Base-by-base conservation (phyloP, 2,888 invertebrate genomes). In the Caradrina clavipalpis region DNA sequence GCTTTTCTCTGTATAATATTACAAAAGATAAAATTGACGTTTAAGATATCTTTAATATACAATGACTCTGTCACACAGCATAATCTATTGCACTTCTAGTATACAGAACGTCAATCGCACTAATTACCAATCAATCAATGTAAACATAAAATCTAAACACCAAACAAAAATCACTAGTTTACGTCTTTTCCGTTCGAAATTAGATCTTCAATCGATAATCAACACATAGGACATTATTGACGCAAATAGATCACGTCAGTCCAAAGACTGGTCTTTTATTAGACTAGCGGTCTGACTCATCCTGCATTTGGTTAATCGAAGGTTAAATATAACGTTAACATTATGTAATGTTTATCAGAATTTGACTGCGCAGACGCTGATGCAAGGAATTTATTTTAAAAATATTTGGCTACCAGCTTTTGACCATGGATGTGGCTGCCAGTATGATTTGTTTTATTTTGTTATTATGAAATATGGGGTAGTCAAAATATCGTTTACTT, bases 301-400 rank as follows among this genome's bases (percentile, higher is more conserved):
- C 83, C 76, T 85, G 86, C 92, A 92, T 94, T 94, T 89, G 89
- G 91, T 90, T 92, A 93, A 95, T 94, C 93, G 94, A 94, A 92
- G 91, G 90, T 92, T 94, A 92, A 91, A 92, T 91, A 89, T 91
- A 91, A 87, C 88, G 76, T 72, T 78, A 79, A 83, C 82, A 87
- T 90, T 90, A 85, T 88, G 84, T 82, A 80, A 79, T 83, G 85
- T 87, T 85, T 86, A 81, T 76, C 67, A 74, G 75, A 15, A 17
- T 45, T 69, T 58, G 62, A 55, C 63, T 73, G 65, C 65, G 55
- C 58, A 74, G 70, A 76, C 56, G 69, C 64, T 71, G 74, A 82
- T 69, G 69, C 66, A 50, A 53, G 56, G 45, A 45, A 45, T 59
- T 69, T 58, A 62, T 68, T 74, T 82, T 26, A 39, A 65, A 66